A percentile compares a stretch with the other conserved stretches of the same genome.
These are phyloP conservation scores for Oryzaephilus surinamensis DNA, from an alignment of 1,140 invertebrate genomes.

Conservation along the genomic window DNA sequence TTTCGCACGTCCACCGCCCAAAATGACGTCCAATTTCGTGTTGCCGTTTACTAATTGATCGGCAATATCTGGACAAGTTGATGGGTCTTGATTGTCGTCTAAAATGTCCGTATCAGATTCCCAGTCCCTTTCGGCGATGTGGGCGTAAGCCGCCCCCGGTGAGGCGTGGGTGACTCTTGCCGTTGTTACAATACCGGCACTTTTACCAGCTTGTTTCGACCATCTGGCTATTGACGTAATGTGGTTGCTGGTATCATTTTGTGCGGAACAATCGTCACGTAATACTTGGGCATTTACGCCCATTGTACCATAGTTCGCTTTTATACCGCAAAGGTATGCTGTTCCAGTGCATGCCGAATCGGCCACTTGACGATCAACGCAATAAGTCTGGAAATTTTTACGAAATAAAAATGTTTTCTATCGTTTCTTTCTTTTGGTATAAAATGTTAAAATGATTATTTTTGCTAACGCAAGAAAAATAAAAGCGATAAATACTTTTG, in stretches of 20 bases:
- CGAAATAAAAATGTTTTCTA: conserved; percentile 38
- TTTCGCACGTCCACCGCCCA: conserved; percentile 63
- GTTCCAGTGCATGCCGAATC: conserved; percentile 61
- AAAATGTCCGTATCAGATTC: conserved; percentile 59
- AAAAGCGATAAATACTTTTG: conserved; percentile 52
- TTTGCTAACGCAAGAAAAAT: neutral
- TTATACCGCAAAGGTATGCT: conserved; percentile 75
- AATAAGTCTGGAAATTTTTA: conserved; percentile 67
- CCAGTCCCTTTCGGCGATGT: conserved; percentile 64
- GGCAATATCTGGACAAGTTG: conserved; percentile 61
- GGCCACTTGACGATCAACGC: conserved; percentile 65
- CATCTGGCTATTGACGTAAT: conserved; percentile 58
- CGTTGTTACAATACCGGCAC: conserved; percentile 68
- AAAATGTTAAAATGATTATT: too few species aligned
- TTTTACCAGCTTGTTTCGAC: conserved; percentile 60
- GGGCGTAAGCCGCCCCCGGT: conserved; percentile 68
- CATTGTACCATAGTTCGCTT: conserved; percentile 68
- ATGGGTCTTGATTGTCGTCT: conserved; percentile 30
- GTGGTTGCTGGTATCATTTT: conserved; percentile 43
- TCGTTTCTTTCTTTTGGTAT: too few species aligned
- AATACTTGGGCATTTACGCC: conserved; percentile 61
- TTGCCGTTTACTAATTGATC: conserved; percentile 58
- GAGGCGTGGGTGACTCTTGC: conserved; percentile 72
- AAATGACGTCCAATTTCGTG: conserved; percentile 54
- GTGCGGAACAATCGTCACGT: conserved; percentile 44